Conservation (phyloP, 2,888 invertebrate genomes). For the Platycnemis pennipes region DNA sequence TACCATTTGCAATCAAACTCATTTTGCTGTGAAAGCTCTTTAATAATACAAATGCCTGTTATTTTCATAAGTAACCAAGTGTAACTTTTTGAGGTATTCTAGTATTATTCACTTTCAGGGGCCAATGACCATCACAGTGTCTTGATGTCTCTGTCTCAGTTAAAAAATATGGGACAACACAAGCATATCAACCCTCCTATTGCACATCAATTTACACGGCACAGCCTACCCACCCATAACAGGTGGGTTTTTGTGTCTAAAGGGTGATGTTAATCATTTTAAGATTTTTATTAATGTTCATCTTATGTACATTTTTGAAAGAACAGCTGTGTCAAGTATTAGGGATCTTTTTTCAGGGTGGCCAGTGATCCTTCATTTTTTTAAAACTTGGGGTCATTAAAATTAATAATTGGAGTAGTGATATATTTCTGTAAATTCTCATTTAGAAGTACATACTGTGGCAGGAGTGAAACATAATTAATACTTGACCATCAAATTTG, state of each 20-base stretch:
- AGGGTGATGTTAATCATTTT: not conserved
- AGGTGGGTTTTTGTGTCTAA: constrained; percentile 62
- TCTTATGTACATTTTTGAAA: not conserved
- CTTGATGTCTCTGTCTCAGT: constrained; percentile 57
- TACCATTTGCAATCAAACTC: not conserved
- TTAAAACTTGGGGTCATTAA: not conserved
- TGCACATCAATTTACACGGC: constrained; percentile 61
- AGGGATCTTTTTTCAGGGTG: not conserved
- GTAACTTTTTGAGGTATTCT: constrained; percentile 37
- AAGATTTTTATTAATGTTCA: not conserved
- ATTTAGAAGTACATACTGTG: too few species aligned
- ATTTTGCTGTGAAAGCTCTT: not conserved
- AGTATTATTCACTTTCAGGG: constrained; percentile 63
- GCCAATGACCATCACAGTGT: constrained; percentile 59
- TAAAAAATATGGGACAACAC: constrained; percentile 59
- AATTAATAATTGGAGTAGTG: too few species aligned
- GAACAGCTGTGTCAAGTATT: not conserved
- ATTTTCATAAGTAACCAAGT: not conserved
- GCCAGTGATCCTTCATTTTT: not conserved
- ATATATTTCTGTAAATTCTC: too few species aligned
- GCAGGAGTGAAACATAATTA: too few species aligned
- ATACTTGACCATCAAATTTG: too few species aligned
- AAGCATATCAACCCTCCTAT: constrained; percentile 59
- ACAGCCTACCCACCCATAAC: constrained; percentile 63
- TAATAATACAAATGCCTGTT: not conserved